Percentiles rank a stretch among this genome's conserved stretches.
These are phyloP conservation scores for Agrochola macilenta DNA, from an alignment of 2,888 invertebrate genomes.

Conservation along the genomic window DNA sequence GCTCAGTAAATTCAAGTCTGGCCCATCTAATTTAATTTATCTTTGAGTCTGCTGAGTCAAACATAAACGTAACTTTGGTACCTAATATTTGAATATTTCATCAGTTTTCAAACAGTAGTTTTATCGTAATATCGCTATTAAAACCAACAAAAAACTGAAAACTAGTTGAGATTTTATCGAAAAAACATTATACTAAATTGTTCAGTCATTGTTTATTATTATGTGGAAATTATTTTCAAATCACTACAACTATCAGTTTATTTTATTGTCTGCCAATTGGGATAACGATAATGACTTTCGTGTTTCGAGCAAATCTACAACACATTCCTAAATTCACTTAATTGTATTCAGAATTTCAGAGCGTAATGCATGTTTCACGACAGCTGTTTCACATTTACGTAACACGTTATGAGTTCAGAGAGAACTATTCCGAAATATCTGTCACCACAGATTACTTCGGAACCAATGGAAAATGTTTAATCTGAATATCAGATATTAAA, in stretches of 20 bases:
- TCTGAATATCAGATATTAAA: conserved; percentile 22
- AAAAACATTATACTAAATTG: background rate
- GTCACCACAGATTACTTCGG: conserved; percentile 14
- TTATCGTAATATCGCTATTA: conserved; percentile 28
- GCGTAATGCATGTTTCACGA: background rate
- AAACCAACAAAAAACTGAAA: conserved; percentile 4
- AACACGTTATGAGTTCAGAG: conserved; percentile 12
- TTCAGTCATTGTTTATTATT: background rate
- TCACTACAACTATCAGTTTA: background rate
- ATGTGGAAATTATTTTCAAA: background rate
- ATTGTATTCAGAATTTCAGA: background rate
- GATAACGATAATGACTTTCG: conserved; percentile 3
- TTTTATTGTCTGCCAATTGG: background rate
- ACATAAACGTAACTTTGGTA: background rate
- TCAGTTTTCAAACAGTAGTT: background rate
- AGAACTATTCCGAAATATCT: conserved; percentile 13
- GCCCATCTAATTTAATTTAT: conserved; percentile 21
- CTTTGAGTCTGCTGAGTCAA: background rate
- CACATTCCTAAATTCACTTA: background rate
- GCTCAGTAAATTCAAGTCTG: conserved; percentile 20
- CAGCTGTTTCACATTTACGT: conserved; percentile 41
- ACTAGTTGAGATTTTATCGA: conserved; percentile 30
- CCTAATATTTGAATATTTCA: conserved; percentile 51
- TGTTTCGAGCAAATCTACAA: background rate
- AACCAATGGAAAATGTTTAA: conserved; percentile 9